Evolutionary conservation across 2,113 vertebrate genomes (phyloP).

Genomic region (Anolis sagrei): DNA sequence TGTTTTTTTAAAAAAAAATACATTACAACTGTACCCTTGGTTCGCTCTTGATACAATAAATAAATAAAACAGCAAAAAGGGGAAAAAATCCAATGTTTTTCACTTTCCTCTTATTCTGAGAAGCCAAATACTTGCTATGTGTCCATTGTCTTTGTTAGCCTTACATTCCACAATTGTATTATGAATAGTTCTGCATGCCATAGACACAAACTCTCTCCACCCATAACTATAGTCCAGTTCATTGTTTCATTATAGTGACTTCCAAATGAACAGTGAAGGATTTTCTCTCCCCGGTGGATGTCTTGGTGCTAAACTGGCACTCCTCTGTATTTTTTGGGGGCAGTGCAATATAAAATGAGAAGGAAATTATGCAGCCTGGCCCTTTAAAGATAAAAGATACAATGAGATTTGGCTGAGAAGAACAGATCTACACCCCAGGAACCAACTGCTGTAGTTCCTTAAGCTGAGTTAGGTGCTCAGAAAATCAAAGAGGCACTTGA

Average conservation of each 20-base stretch:
- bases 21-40: no score
- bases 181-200: background rate
- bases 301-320: background rate
- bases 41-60: no score
- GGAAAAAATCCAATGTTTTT: background rate
- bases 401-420: background rate
- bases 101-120: background rate
- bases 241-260: background rate
- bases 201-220: background rate
- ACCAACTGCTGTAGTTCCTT: background rate
- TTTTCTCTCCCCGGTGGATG: background rate
- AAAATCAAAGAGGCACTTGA: slow-evolving; percentile 29
- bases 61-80: background rate
- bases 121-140: background rate
- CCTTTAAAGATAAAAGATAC: slow-evolving; percentile 16
- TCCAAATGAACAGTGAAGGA: background rate
- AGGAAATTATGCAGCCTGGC: background rate
- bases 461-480: slow-evolving; percentile 25
- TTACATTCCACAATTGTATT: background rate
- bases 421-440: background rate
- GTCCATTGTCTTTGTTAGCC: background rate
- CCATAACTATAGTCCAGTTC: background rate
- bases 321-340: background rate
- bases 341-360: slow-evolving; percentile 5
- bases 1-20: no score